phyloP scores from a whole-genome alignment of 2,888 invertebrate genomes.

The Drosophila neutralis region DNA sequence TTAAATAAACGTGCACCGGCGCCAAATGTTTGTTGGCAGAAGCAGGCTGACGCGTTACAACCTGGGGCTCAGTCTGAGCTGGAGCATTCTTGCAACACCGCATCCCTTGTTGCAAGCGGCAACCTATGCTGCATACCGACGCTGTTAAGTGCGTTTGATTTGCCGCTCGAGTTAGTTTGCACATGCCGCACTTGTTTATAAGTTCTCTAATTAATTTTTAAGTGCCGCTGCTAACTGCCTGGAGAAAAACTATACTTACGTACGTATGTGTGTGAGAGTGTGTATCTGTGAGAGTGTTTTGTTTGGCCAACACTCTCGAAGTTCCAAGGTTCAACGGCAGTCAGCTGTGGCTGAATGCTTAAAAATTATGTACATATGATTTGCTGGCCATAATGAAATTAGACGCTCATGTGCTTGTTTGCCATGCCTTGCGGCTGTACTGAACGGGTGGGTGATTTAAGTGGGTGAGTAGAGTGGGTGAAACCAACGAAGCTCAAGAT shows the following conservation, averaged over 20 bases:
- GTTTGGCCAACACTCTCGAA: conserved; percentile 52
- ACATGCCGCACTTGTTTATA: conserved; percentile 79
- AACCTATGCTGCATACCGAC: conserved; percentile 36
- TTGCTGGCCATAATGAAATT: conserved; percentile 75
- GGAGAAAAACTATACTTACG: conserved; percentile 55
- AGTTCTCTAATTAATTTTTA: conserved; percentile 80
- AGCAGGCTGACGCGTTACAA: conserved; percentile 38
- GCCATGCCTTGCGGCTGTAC: conserved; percentile 30
- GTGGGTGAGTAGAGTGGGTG: conserved; percentile 17
- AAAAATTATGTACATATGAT: conserved; percentile 72
- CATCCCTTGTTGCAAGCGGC: conserved; percentile 37
- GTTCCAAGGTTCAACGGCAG: conserved; percentile 62
- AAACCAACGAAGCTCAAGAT: conserved; percentile 36
- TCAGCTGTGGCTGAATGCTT: conserved; percentile 70
- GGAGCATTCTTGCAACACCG: conserved; percentile 43
- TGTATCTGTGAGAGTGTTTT: conserved; percentile 8
- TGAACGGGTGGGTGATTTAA: conserved; percentile 8
- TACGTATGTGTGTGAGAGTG: neutral
- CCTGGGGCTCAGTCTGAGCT: conserved; percentile 2
- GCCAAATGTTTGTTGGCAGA: conserved; percentile 70
- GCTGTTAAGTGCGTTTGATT: conserved; percentile 74
- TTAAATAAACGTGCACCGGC: conserved; percentile 72
- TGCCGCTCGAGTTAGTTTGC: conserved; percentile 79
- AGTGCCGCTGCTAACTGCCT: conserved; percentile 76
- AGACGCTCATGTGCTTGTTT: conserved; percentile 36